Percentiles rank a stretch among this genome's conserved stretches.
Evolutionary conservation across 1,140 invertebrate species (phyloP).

Genomic region (Babylonia areolata): DNA sequence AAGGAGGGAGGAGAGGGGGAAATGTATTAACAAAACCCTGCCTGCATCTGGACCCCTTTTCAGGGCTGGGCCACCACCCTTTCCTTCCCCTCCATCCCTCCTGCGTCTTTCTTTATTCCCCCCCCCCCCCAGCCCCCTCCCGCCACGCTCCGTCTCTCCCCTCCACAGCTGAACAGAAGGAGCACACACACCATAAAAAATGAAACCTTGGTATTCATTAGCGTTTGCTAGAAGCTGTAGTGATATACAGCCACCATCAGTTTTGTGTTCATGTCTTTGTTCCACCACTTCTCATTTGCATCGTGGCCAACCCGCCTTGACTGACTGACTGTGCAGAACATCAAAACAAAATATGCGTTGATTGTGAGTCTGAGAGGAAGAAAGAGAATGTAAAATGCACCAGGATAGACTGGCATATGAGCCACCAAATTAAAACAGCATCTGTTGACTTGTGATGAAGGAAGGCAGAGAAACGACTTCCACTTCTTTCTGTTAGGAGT

Average conservation of each 20-base stretch:
- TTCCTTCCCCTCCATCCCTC: neutral
- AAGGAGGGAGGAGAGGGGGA: neutral
- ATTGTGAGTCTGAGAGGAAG: neutral
- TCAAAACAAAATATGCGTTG: constrained; percentile 1
- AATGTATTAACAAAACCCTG: neutral
- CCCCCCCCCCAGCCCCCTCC: neutral
- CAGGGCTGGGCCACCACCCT: neutral
- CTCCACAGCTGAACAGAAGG: neutral
- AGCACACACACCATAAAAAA: neutral
- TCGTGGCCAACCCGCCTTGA: neutral
- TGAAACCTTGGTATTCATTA: neutral
- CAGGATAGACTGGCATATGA: neutral
- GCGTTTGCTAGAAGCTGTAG: neutral
- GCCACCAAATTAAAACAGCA: neutral
- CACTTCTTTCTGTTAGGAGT: neutral
- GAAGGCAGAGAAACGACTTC: neutral
- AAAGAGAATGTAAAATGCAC: neutral
- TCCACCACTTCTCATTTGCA: neutral
- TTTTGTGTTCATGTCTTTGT: neutral
- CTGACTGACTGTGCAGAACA: neutral
- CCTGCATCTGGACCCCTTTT: constrained; percentile 5
- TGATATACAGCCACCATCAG: neutral
- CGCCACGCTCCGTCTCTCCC: too few species aligned
- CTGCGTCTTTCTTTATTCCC: neutral
- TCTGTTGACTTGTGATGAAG: neutral